Evolutionary conservation across 2,797 vertebrate genomes (phyloP).

Genomic region (Rhabdophis nuchalis): DNA sequence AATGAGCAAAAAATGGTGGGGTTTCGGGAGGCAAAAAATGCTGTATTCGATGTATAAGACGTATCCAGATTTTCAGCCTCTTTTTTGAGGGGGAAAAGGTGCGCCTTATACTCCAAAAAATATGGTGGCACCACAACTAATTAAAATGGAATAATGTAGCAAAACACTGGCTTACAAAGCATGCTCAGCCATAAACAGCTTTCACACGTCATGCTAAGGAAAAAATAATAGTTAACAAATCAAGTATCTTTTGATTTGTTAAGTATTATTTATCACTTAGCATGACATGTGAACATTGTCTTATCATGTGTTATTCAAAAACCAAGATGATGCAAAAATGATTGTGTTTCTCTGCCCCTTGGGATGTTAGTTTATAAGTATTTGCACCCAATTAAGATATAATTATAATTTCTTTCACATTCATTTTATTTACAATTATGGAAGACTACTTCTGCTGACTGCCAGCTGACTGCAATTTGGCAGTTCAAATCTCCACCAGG

Average conservation of each 20-base stretch:
- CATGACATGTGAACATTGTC: not conserved
- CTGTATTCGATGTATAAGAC: too few species aligned
- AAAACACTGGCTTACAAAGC: not conserved
- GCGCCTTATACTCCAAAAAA: too few species aligned
- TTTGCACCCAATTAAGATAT: not conserved
- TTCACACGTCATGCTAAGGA: not conserved
- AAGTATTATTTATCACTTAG: not conserved
- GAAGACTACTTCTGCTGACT: too few species aligned
- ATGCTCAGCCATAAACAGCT: not conserved
- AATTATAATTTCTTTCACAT: not conserved
- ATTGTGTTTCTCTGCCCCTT: not conserved
- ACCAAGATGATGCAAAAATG: not conserved
- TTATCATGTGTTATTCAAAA: not conserved
- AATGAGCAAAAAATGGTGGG: too few species aligned
- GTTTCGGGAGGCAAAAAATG: too few species aligned
- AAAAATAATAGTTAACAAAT: not conserved
- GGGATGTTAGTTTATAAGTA: not conserved
- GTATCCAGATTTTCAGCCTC: too few species aligned
- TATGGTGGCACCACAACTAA: not conserved
- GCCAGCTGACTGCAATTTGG: too few species aligned
- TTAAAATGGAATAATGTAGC: not conserved
- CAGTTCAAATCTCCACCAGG: too few species aligned
- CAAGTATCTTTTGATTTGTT: not conserved
- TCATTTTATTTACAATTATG: not conserved
- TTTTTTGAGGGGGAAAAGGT: too few species aligned